phyloP scores from a whole-genome alignment of 2,113 vertebrate genomes.

The Cephalopterus ornatus region DNA sequence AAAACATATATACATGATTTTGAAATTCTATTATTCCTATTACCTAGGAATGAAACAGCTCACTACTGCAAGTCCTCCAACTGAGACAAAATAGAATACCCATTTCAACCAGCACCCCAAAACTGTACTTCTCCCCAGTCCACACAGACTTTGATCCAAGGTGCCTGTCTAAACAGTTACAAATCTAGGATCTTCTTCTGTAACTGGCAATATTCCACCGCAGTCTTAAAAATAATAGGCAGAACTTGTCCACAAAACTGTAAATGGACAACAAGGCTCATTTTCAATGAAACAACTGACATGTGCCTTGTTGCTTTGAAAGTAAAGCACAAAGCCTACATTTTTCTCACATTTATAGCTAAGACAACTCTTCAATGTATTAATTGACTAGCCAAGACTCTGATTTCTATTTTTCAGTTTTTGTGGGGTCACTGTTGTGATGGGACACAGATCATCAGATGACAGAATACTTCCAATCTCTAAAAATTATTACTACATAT shows the following conservation, averaged over 20 bases:
- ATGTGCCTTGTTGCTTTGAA: not conserved
- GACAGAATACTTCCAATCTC: not conserved
- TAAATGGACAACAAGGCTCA: not conserved
- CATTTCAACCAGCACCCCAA: not conserved
- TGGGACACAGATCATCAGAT: not conserved
- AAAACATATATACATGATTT: not conserved
- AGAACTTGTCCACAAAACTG: not conserved
- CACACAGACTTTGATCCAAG: not conserved
- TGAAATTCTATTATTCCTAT: not conserved
- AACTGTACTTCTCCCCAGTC: not conserved
- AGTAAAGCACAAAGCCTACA: not conserved
- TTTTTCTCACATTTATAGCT: not conserved
- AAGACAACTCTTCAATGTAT: not conserved
- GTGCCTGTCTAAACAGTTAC: not conserved
- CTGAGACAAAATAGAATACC: not conserved
- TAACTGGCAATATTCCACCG: not conserved
- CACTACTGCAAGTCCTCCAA: not conserved
- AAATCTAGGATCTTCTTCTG: not conserved
- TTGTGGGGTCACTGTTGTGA: not conserved
- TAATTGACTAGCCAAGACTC: not conserved
- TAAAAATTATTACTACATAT: not conserved
- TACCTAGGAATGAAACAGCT: not conserved
- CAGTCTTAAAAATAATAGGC: not conserved
- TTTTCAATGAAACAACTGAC: not conserved
- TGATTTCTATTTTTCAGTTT: not conserved